A percentile compares a stretch with the other conserved stretches of the same genome.
Evolutionary conservation across 2,113 vertebrate genomes (phyloP).

Genomic region (human (Homo sapiens)): DNA sequence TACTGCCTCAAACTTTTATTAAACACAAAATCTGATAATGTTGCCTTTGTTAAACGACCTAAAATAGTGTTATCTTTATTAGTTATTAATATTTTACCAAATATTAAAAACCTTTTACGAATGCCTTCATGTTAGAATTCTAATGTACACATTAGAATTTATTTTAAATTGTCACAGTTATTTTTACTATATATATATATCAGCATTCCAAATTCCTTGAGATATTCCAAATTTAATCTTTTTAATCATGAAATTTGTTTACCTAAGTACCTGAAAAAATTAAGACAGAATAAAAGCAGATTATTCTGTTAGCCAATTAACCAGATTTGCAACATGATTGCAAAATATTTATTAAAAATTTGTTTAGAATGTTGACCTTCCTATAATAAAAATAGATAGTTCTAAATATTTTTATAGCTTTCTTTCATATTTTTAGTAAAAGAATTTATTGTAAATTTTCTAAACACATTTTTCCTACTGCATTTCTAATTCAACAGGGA

Average conservation of each 20-base stretch:
- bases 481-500: slow-evolving; percentile 42
- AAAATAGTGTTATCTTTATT: not conserved
- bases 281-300: not conserved
- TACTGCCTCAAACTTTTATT: not conserved
- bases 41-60: not conserved
- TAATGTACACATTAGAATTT: slow-evolving; percentile 1
- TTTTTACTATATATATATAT: not conserved
- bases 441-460: too few species aligned
- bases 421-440: not conserved
- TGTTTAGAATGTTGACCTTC: not conserved
- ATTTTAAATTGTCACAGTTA: not conserved
- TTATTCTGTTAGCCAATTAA: not conserved
- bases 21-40: not conserved
- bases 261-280: not conserved
- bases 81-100: slow-evolving; percentile 26
- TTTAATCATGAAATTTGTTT: slow-evolving; percentile 23
- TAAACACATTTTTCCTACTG: not conserved
- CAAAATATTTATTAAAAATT: not conserved
- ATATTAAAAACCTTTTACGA: not conserved
- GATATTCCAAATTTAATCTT: not conserved
- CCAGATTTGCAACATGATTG: not conserved
- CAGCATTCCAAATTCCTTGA: slow-evolving; percentile 15
- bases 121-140: not conserved
- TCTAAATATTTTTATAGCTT: not conserved
- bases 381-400: not conserved